phyloP scores from a whole-genome alignment of 30 jellyfish, hydroid and myxozoan genomes.

The Turritopsis rubra region DNA sequence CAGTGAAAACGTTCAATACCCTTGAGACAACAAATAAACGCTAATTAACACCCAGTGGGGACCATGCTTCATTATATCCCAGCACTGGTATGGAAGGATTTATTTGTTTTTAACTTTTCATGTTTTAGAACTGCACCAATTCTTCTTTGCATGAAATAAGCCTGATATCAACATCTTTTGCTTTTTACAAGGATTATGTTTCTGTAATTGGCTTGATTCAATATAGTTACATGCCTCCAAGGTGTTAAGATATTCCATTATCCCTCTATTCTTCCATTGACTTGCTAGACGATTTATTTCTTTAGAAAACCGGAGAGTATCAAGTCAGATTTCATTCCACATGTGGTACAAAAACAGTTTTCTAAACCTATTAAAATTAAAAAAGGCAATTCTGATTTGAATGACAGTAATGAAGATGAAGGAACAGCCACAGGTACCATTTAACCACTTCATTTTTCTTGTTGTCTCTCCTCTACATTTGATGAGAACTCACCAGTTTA shows the following conservation, averaged over 20 bases:
- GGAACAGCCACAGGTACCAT: not conserved
- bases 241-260: not conserved
- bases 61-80: too few species aligned
- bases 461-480: not conserved
- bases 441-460: not conserved
- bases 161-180: too few species aligned
- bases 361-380: slow-evolving; percentile 26
- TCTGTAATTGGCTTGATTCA: too few species aligned
- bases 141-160: too few species aligned
- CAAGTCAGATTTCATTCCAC: slow-evolving; percentile 69
- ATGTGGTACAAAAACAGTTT: slow-evolving; percentile 57
- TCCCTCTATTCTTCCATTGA: not conserved
- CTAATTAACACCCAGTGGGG: too few species aligned
- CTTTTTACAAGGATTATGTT: too few species aligned
- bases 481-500: not conserved
- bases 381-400: not conserved
- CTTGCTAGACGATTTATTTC: not conserved
- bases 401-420: not conserved
- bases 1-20: too few species aligned
- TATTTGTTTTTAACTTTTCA: too few species aligned
- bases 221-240: too few species aligned
- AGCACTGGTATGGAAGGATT: too few species aligned
- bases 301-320: slow-evolving; percentile 61
- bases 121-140: too few species aligned
- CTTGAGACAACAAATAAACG: too few species aligned